phyloP scores from a whole-genome alignment of 2,113 vertebrate genomes.

The Prionailurus viverrinus region DNA sequence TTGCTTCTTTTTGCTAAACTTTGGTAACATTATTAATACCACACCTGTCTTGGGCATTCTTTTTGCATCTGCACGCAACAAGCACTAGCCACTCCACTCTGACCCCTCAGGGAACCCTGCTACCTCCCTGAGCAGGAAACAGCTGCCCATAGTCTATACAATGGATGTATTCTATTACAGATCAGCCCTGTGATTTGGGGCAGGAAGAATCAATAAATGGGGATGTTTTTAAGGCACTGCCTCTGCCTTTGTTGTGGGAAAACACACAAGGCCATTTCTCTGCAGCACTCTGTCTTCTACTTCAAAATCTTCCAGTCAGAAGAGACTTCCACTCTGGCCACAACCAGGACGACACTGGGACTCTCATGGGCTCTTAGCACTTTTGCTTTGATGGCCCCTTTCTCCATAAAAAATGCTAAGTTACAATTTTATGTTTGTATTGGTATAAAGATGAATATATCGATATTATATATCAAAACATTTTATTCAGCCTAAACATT shows the following conservation, averaged over 20 bases:
- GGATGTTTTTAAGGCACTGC: background rate
- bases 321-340: background rate
- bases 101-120: background rate
- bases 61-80: background rate
- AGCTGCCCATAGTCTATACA: background rate
- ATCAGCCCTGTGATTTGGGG: background rate
- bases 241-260: background rate
- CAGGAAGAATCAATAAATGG: background rate
- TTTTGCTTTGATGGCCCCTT: background rate
- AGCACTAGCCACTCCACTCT: background rate
- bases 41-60: background rate
- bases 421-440: background rate
- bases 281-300: background rate
- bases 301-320: background rate
- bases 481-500: background rate
- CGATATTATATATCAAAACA: background rate
- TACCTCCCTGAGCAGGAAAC: background rate
- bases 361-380: too few relatives aligned
- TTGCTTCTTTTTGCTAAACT: background rate
- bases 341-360: background rate
- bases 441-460: background rate
- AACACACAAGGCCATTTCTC: background rate
- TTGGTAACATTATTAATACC: background rate
- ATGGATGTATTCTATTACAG: background rate
- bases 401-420: background rate